Conservation (phyloP, 2,888 invertebrate genomes). For the Oasisia sp. region DNA sequence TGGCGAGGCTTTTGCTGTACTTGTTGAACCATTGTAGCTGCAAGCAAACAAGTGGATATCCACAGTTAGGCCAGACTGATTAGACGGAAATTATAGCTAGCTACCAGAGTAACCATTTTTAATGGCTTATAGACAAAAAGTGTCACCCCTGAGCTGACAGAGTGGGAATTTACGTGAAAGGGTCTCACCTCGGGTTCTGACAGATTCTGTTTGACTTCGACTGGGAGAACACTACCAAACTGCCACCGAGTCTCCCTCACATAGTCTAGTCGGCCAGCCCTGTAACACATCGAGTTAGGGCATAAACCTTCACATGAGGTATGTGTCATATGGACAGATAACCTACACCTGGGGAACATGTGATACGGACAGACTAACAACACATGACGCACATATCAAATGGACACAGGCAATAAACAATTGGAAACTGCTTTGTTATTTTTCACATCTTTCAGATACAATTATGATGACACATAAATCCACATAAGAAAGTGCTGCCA, state of each 20-base stretch:
- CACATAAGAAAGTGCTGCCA: background rate
- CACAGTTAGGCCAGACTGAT: too few species aligned
- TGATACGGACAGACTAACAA: background rate
- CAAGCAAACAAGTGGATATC: conserved; percentile 17
- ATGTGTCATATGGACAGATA: too few species aligned
- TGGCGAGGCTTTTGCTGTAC: conserved; percentile 86
- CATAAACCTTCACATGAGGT: background rate
- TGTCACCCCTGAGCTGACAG: background rate
- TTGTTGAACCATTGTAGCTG: conserved; percentile 84
- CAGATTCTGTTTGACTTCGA: conserved; percentile 82
- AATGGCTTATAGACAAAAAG: background rate
- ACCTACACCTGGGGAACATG: background rate
- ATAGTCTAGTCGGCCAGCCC: conserved; percentile 81
- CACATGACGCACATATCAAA: background rate
- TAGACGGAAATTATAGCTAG: too few species aligned
- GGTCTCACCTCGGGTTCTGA: conserved; percentile 77
- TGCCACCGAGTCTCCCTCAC: conserved; percentile 93
- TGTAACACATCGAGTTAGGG: conserved; percentile 43
- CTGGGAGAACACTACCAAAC: conserved; percentile 90
- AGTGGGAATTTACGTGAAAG: background rate
- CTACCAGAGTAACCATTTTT: too few species aligned
- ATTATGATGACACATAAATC: background rate
- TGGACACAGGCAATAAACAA: background rate
- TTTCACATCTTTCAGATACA: background rate
- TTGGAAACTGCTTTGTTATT: background rate